Percentiles rank a stretch among this genome's conserved stretches.
Evolutionary conservation across 2,113 vertebrate genomes (phyloP).

Genomic region (Phaetusa simplex): DNA sequence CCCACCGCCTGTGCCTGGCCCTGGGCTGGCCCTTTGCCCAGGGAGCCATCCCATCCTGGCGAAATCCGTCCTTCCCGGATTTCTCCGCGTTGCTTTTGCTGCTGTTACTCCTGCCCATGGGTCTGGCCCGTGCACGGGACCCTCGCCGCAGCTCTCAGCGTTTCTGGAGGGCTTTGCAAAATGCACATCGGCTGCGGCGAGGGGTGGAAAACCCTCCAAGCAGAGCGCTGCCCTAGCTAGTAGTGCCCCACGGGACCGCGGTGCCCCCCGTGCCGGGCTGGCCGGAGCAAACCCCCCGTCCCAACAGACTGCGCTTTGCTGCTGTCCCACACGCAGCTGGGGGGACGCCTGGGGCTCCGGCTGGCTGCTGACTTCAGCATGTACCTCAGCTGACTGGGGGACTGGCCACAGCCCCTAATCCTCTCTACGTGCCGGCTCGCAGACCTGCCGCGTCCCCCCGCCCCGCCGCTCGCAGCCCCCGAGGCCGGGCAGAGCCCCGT

Average conservation of each 20-base stretch:
- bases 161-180: neutral
- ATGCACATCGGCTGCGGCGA: accelerated
- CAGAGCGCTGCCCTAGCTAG: no score
- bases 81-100: neutral
- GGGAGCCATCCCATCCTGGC: accelerated
- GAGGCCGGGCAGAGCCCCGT: neutral
- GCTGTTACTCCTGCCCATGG: accelerated
- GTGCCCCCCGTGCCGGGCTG: neutral
- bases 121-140: accelerated
- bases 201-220: neutral
- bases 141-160: neutral
- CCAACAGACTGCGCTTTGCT: neutral
- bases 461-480: accelerated
- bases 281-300: neutral
- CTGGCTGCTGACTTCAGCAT: slow-evolving; percentile 33
- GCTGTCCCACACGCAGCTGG: neutral
- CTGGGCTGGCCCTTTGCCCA: neutral
- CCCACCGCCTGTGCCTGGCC: neutral
- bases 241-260: neutral
- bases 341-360: neutral
- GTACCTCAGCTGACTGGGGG: neutral
- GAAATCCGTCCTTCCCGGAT: accelerated
- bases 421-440: neutral
- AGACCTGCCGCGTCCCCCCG: neutral
- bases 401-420: neutral